These are phyloP conservation scores for Cygnus olor DNA, from an alignment of 2,797 vertebrate species.

Conservation along the genomic window DNA sequence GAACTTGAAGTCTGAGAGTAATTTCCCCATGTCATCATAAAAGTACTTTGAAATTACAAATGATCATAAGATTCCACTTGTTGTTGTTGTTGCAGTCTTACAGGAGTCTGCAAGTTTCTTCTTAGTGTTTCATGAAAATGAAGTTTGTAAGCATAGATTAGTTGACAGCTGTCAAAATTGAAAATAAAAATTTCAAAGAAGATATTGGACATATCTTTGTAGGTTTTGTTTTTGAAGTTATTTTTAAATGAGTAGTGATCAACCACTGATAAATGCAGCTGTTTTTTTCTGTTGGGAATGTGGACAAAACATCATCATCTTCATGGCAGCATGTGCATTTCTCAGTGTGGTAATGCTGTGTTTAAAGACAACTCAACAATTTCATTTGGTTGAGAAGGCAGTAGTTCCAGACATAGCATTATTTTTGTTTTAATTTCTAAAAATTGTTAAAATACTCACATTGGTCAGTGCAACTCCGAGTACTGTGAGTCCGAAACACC, in stretches of 20 bases:
- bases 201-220: not conserved
- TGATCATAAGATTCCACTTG: not conserved
- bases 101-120: not conserved
- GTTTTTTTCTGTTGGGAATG: not conserved
- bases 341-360: not conserved
- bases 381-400: not conserved
- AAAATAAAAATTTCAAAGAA: not conserved
- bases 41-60: not conserved
- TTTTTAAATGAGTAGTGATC: not conserved
- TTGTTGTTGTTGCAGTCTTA: not conserved
- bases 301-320: not conserved
- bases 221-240: not conserved
- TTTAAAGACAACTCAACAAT: not conserved
- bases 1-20: not conserved
- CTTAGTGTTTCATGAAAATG: not conserved
- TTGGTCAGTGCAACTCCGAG: not conserved
- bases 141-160: not conserved
- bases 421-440: not conserved
- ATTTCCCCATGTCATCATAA: not conserved
- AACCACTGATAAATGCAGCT: not conserved
- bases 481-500: fast-evolving
- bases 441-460: not conserved
- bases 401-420: not conserved
- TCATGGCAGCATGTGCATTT: not conserved
- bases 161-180: not conserved